Conservation (phyloP, 1,140 invertebrate species). For the Anadara kagoshimensis region DNA sequence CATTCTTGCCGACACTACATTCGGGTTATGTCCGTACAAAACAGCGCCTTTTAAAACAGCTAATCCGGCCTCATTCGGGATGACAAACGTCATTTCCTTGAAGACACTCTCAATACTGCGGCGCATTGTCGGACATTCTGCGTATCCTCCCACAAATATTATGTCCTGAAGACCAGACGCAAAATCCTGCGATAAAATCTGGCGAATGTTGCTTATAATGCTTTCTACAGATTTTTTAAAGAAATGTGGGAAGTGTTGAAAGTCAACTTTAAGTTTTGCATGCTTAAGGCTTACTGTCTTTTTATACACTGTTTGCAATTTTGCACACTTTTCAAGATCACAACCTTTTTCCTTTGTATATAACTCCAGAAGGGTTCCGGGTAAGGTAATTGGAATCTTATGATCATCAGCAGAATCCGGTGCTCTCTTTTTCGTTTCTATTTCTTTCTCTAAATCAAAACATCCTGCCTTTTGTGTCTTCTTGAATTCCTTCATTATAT, state of each 20-base stretch:
- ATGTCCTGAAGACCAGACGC: slow-evolving; percentile 24
- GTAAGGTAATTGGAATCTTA: neutral
- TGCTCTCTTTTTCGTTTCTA: slow-evolving; percentile 35
- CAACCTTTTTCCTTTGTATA: slow-evolving; percentile 25
- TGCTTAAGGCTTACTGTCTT: slow-evolving; percentile 26
- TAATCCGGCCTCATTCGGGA: slow-evolving; percentile 40
- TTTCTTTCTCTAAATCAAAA: slow-evolving; percentile 40
- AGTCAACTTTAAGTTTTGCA: slow-evolving; percentile 31
- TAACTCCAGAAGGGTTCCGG: slow-evolving; percentile 24
- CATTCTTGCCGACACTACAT: slow-evolving; percentile 75
- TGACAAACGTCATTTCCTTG: slow-evolving; percentile 3
- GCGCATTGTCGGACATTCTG: slow-evolving; percentile 34
- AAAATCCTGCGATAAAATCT: slow-evolving; percentile 22
- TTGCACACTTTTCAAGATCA: slow-evolving; percentile 14
- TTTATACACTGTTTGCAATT: slow-evolving; percentile 30
- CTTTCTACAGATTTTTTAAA: slow-evolving; percentile 31
- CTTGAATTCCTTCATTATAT: slow-evolving; percentile 54
- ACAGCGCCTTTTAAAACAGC: slow-evolving; percentile 75
- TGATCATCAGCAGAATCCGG: neutral
- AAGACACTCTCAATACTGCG: slow-evolving; percentile 19
- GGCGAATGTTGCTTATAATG: slow-evolving; percentile 23
- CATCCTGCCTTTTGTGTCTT: slow-evolving; percentile 51
- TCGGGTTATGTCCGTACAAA: slow-evolving; percentile 77
- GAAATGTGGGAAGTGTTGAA: slow-evolving; percentile 15
- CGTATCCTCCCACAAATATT: slow-evolving; percentile 50